Evolutionary conservation across 2,888 invertebrate genomes (phyloP), one percentile per base, ranked within the genome.

Genomic region (Camponotus fellah): DNA sequence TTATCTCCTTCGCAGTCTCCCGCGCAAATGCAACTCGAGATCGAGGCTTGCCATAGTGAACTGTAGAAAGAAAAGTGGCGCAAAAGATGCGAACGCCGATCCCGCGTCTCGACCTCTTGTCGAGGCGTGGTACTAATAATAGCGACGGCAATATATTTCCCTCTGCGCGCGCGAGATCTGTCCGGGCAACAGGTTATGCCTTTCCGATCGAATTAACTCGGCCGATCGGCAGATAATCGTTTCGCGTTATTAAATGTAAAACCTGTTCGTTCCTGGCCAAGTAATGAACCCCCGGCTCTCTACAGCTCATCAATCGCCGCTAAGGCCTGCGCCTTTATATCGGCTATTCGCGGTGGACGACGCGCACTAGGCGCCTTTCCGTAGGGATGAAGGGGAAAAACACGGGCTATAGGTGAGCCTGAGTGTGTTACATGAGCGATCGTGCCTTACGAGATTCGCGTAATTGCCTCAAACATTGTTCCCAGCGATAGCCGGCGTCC

Each of bases 221-320:
- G 40, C 81, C 81, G 85, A 84, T 85, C 79, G 81, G 56, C 80
- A 79, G 80, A 84, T 85, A 84, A 85, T 84, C 85, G 84, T 84
- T 85, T 85, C 81, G 84, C 85, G 81, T 85, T 85, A 85, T 85
- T 85, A 85, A 85, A 85, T 85, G 85, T 85, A 84, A 85, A 85
- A 85, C 84, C 84, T 84, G 84, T 84, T 84, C 83, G 80, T 84
- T 84, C 74, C 64, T 65, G 80, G 76, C 84, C 71, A 53, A 84
- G 71, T 85, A 84, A 85, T 85, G 83, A 84, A 81, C 56, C 74
- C 60, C 34, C 34, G 72, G 40, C 83, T 77, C 83, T 85, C 85
- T 65, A 72, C 80, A 76, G 84, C 85, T 85, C 85, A 75, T 85
- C 85, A 77, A 85, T 85, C 77, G 77, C 65, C 26, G 46, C 43